phyloP scores from a whole-genome alignment of 2,797 vertebrate genomes.

The Microctenopoma lineatum region DNA sequence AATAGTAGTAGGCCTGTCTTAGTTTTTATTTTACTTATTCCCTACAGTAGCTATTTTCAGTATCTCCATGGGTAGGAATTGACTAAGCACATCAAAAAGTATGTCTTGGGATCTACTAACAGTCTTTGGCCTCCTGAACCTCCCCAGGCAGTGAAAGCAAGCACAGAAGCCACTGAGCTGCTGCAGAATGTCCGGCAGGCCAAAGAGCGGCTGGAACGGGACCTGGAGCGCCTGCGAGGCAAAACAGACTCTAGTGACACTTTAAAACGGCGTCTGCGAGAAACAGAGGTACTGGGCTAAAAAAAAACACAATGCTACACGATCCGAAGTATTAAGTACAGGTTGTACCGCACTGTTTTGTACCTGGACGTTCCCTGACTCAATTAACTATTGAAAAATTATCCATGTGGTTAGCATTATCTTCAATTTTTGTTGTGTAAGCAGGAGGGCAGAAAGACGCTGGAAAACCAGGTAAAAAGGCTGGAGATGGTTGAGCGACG shows the following conservation, averaged over 20 bases:
- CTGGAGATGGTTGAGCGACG: constrained; percentile 96
- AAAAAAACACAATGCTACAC: constrained; percentile 20
- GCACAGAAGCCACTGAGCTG: constrained; percentile 94
- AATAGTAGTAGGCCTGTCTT: neutral
- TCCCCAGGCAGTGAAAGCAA: constrained; percentile 79
- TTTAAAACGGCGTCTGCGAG: constrained; percentile 92
- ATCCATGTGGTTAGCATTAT: constrained; percentile 30
- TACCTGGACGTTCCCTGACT: neutral
- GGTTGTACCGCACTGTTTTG: neutral
- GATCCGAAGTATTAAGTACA: neutral
- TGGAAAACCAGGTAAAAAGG: constrained; percentile 98
- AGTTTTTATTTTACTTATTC: constrained; percentile 15
- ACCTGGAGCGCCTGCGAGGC: constrained; percentile 92
- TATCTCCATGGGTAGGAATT: constrained; percentile 62
- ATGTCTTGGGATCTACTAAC: constrained; percentile 55
- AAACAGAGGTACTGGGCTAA: constrained; percentile 88
- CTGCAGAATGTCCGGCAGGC: constrained; percentile 97
- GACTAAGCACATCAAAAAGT: constrained; percentile 79
- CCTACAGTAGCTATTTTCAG: neutral
- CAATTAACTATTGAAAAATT: neutral
- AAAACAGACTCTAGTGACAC: constrained; percentile 94
- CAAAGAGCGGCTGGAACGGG: constrained; percentile 92
- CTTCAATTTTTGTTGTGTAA: constrained; percentile 54
- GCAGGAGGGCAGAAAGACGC: constrained; percentile 96
- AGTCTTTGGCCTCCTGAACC: constrained; percentile 61